These are phyloP conservation scores for Zophobas atratus DNA, from an alignment of 1,140 invertebrate species.

Conservation along the genomic window DNA sequence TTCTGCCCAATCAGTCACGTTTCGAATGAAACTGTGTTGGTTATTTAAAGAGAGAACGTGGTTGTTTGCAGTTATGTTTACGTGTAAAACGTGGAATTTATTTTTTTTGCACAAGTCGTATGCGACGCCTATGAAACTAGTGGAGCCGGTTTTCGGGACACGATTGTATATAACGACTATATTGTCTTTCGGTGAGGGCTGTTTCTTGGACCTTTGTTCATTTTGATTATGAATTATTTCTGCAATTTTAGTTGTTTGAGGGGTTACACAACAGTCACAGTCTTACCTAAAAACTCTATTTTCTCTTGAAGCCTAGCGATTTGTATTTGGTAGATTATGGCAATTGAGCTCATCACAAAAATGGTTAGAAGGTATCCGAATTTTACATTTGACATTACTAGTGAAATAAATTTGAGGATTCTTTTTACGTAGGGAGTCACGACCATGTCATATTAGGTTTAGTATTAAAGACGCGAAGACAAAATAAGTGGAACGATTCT, in stretches of 20 bases:
- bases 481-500: too few species aligned
- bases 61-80: slow-evolving; percentile 97
- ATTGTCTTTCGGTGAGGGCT: slow-evolving; percentile 70
- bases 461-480: too few species aligned
- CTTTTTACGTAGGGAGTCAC: not conserved
- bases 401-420: not conserved
- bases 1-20: slow-evolving; percentile 90
- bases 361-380: slow-evolving; percentile 33
- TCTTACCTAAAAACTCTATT: slow-evolving; percentile 57
- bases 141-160: slow-evolving; percentile 99
- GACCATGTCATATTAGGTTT: not conserved
- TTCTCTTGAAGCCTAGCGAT: slow-evolving; percentile 58
- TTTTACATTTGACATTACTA: slow-evolving; percentile 24
- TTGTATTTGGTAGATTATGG: slow-evolving; percentile 60
- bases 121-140: slow-evolving; percentile 96
- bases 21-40: slow-evolving; percentile 89
- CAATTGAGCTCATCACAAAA: slow-evolving; percentile 51
- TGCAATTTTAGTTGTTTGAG: slow-evolving; percentile 26
- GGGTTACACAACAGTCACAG: not conserved
- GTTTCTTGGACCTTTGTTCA: slow-evolving; percentile 20
- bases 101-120: slow-evolving; percentile 96
- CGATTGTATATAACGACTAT: slow-evolving; percentile 94
- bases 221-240: slow-evolving; percentile 47
- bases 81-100: slow-evolving; percentile 94
- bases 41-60: slow-evolving; percentile 93